Percentiles rank a stretch among this genome's conserved stretches.
These are phyloP conservation scores for Ceratina japonica DNA, from an alignment of 1,140 invertebrate species.

Conservation along the genomic window DNA sequence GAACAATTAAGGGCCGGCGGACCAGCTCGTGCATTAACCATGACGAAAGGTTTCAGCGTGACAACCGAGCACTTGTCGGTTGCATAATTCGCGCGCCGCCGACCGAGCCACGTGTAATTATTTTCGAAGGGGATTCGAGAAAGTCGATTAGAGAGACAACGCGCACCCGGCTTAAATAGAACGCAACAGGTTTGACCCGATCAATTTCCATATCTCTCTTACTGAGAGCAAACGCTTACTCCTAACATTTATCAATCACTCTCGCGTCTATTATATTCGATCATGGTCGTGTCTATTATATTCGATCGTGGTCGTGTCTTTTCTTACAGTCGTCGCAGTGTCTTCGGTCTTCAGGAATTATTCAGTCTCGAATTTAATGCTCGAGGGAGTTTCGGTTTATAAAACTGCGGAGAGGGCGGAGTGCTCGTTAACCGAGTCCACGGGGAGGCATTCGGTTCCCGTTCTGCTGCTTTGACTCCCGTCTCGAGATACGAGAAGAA, in stretches of 20 bases:
- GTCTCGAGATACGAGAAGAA: conserved; percentile 41
- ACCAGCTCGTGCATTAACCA: conserved; percentile 28
- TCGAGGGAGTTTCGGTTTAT: conserved; percentile 23
- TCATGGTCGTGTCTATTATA: too few relatives aligned
- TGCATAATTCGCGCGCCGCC: conserved; percentile 20
- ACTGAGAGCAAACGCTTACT: conserved; percentile 1
- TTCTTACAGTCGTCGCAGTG: too few relatives aligned
- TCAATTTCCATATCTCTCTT: conserved; percentile 51
- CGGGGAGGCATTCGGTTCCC: not conserved
- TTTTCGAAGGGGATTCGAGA: conserved; percentile 16
- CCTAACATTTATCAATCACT: not conserved
- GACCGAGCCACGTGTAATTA: not conserved
- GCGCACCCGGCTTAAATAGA: conserved; percentile 45
- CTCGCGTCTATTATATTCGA: too few relatives aligned
- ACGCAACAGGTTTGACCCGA: conserved; percentile 54
- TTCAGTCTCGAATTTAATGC: too few relatives aligned
- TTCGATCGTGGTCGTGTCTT: too few relatives aligned
- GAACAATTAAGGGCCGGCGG: conserved; percentile 60
- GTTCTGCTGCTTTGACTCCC: conserved; percentile 33
- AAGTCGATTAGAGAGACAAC: conserved; percentile 35
- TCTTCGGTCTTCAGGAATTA: too few relatives aligned
- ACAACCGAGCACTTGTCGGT: conserved; percentile 30
- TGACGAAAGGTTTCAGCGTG: conserved; percentile 34
- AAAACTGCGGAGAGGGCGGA: conserved; percentile 21
- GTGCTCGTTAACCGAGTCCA: conserved; percentile 30